Base-by-base conservation (phyloP, 2,113 vertebrate species). In the Cyanoramphus novaezelandiae region DNA sequence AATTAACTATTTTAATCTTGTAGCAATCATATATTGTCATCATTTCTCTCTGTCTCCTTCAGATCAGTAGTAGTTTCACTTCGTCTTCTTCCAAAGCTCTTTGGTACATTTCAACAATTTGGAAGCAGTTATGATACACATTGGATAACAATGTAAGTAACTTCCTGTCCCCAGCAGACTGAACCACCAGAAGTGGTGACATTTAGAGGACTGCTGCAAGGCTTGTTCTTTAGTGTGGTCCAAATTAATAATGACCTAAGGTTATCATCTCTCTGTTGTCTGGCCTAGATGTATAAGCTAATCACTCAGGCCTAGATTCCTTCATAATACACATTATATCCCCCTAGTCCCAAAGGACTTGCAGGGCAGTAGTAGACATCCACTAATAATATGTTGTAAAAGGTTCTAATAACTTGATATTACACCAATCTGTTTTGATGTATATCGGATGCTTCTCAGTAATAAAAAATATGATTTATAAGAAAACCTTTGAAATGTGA, bases 111-210 rank as follows among this genome's bases (percentile, higher is more conserved):
- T 97, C 99, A 99, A 28, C 99, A 99, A 74, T 99, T 99, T 94
- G 99, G 99, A 83, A 99, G 99, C 97, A 99, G 99, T 97, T 99
- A 99, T 6, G 99, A 99, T 97, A 99, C 99, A 11, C 99, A 99
- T 93, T 99, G 99, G 99, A 99, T 99, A 97, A 99, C 99, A 72
- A 99, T 99, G 99, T 99, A 97, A 98, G 99, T 98, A 81, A 16
- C 24, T 4, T 13, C 6, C 17, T 57, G 27, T 67, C 43, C 24
- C 37, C 44, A 28, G 1, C 25, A 77, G 76, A 33, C 17, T 49
- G 49, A 74, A 18, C 23, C 24, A 67, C 14, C 39, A 44, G 46
- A 47, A 47, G 11, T 8, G 64, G 7, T 75, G 69, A 21, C 24
- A 19, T 35, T 53, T 19, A 23, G n/a, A n/a, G 20, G 17, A 12